Conservation (phyloP, 37 sponge, comb jelly and placozoan species). For the Ephydatia muelleri region DNA sequence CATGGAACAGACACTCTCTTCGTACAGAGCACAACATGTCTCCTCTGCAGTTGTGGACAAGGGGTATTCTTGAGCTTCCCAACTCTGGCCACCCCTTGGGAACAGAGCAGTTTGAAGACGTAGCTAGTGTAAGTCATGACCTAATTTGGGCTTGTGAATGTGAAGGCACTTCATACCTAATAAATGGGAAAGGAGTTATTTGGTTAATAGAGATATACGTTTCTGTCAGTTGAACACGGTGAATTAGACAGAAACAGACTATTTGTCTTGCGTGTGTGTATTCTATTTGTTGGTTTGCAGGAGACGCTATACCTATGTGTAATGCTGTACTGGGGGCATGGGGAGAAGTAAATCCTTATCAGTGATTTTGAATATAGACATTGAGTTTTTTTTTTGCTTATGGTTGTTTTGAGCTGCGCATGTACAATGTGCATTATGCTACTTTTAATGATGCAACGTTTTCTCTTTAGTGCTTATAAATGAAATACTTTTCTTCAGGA, state of each 20-base stretch:
- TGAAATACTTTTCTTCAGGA: neutral
- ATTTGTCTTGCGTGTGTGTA: too few species aligned
- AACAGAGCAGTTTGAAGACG: neutral
- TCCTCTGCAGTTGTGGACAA: conserved; percentile 53
- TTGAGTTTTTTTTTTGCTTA: neutral
- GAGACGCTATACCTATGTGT: too few species aligned
- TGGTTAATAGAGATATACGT: neutral
- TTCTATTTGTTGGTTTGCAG: too few species aligned
- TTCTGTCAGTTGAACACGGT: too few species aligned
- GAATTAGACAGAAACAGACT: too few species aligned
- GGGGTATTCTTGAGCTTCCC: conserved; percentile 14
- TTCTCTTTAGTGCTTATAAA: neutral
- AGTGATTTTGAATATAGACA: neutral
- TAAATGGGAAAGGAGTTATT: neutral
- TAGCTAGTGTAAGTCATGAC: neutral
- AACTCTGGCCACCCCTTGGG: neutral
- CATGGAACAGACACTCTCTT: conserved; percentile 39
- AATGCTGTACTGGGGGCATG: neutral
- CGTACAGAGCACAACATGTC: conserved; percentile 16
- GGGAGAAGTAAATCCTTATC: neutral
- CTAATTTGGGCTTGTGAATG: neutral
- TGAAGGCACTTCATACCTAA: neutral
- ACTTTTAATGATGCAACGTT: neutral
- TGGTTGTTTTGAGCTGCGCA: neutral
- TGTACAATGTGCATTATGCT: neutral